Conservation (phyloP, 2,113 vertebrate genomes). For the Prolemur simus region DNA sequence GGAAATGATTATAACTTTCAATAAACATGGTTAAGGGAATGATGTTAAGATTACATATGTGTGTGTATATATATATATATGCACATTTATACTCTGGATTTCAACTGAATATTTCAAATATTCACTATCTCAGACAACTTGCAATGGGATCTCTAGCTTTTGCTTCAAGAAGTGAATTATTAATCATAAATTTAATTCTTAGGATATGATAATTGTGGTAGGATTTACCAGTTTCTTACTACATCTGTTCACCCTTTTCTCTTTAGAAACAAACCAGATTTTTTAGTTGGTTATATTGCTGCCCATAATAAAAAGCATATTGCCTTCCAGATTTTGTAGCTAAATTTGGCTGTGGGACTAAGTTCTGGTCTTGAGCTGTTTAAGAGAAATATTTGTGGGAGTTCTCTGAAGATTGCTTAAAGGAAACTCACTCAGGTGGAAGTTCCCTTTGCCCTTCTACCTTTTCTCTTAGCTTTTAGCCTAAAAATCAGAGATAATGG, state of each 20-base stretch:
- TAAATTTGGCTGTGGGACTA: not conserved
- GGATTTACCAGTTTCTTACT: not conserved
- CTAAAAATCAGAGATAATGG: not conserved
- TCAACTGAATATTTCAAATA: not conserved
- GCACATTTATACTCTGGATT: not conserved
- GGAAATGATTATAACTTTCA: not conserved
- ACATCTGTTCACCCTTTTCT: not conserved
- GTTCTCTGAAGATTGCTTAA: conserved; percentile 7
- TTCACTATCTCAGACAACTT: not conserved
- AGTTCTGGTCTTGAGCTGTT: not conserved
- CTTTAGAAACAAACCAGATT: not conserved
- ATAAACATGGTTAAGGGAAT: not conserved
- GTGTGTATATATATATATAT: not conserved
- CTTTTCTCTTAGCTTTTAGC: not conserved
- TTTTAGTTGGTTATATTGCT: not conserved
- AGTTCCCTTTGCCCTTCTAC: not conserved
- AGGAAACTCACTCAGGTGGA: not conserved
- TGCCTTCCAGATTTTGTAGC: not conserved
- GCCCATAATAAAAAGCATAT: not conserved
- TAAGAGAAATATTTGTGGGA: conserved; percentile 5
- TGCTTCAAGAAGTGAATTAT: not conserved
- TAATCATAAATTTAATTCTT: not conserved
- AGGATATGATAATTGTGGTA: not conserved
- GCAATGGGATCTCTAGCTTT: not conserved
- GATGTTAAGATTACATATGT: not conserved